phyloP scores from a whole-genome alignment of 1,140 invertebrate genomes.

The Heterodera carotae region DNA sequence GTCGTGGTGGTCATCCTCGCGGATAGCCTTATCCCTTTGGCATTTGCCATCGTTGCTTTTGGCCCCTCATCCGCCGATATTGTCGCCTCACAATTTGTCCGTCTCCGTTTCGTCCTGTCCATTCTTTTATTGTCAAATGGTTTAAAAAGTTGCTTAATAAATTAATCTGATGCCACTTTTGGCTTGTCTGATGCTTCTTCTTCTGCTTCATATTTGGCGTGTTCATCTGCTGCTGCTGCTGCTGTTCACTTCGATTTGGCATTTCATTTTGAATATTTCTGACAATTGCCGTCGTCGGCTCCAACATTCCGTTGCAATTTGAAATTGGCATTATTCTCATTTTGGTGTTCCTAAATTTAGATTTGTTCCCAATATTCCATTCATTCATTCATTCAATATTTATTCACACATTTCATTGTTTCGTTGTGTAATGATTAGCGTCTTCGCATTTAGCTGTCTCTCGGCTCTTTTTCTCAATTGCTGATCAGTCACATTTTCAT shows the following conservation, averaged over 20 bases:
- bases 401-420: not conserved
- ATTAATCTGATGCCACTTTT: not conserved
- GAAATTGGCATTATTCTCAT: not conserved
- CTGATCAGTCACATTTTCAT: not conserved
- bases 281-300: slow-evolving; percentile 20
- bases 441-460: not conserved
- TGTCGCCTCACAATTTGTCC: not conserved
- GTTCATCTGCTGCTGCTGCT: slow-evolving; percentile 1
- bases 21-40: not conserved
- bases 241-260: not conserved
- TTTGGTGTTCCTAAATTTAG: not conserved
- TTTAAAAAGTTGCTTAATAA: too few relatives aligned
- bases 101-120: not conserved
- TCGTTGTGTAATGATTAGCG: not conserved
- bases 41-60: slow-evolving; percentile 8
- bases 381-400: not conserved
- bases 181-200: too few relatives aligned
- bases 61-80: not conserved
- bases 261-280: not conserved
- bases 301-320: slow-evolving; percentile 20
- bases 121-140: not conserved
- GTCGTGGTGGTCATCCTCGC: slow-evolving; percentile 6
- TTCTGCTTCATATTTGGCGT: not conserved
- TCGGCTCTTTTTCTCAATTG: not conserved
- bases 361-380: not conserved